Base-by-base conservation (phyloP, 2,797 vertebrate species). In the Lacerta viridis region DNA sequence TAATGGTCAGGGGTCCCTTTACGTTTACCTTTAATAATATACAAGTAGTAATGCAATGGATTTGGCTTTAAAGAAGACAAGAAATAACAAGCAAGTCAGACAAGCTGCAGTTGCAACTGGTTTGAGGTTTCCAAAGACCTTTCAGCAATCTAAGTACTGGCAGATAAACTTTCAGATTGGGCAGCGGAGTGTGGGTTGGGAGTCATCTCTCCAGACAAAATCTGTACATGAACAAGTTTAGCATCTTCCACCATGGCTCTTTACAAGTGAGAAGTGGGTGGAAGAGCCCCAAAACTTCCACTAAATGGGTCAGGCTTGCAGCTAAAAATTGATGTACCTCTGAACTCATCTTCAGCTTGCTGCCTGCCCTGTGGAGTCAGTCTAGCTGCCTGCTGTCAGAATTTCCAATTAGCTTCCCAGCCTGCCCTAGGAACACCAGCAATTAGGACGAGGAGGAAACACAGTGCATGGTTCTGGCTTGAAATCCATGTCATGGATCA, bases 261-360 rank as follows among this genome's bases (percentile, higher is more conserved):
- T 17, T 75, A 8, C 15, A 11, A 17, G 80, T 13, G 87, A 41
- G 36, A 43, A 66, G 20, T 10, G 17, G 85, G 75, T n/a, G 3
- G 1, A 25, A 6, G 0, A 13, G 46, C 25, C 59, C 0, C 15
- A 64, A 64, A 85, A 4, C 33, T 36, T 68, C 5, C 83, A 61
- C 39, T 50, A 77, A 83, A 82, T n/a, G 43, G 74, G 0, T 74
- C 36, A n/a, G 29, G 2, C n/a, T 23, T 46, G 87, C 17, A 71
- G 77, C 69, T 87, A 81, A 23, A 75, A 80, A 85, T 46, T 39
- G 77, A 2, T 7, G 41, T 11, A 15, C 18, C 74, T 68, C 74
- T 77, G 18, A 86, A 10, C 59, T 69, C 64, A 87, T 50, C 81
- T 85, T 43, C 88, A 91, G 46, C 6, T 10, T 43, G 41, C 5